These are phyloP conservation scores for Asarcornis scutulata DNA, from an alignment of 2,113 vertebrate species.

Conservation along the genomic window DNA sequence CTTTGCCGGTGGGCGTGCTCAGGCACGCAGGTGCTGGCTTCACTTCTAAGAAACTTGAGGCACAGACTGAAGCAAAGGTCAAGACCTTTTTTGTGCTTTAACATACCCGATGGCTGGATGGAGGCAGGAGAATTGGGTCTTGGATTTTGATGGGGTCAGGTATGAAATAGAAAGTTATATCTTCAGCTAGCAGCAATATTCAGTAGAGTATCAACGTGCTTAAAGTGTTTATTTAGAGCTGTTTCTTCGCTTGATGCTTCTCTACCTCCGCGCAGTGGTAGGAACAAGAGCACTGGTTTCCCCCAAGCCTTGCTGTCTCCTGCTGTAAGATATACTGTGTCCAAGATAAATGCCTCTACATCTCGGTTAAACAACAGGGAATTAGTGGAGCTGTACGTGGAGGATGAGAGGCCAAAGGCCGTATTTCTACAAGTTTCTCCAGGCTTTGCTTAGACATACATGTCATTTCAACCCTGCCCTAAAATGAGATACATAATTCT, in stretches of 20 bases:
- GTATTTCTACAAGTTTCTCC: constrained; percentile 5
- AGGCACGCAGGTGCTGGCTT: not conserved
- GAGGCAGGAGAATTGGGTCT: not conserved
- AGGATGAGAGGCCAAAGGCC: not conserved
- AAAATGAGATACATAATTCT: constrained; percentile 13
- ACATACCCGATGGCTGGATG: not conserved
- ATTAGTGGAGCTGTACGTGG: not conserved
- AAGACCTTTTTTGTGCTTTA: not conserved
- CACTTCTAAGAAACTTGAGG: not conserved
- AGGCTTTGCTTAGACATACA: constrained; percentile 38
- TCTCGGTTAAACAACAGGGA: constrained; percentile 24
- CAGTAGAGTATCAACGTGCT: not conserved
- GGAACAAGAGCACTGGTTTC: constrained; percentile 1
- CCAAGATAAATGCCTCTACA: constrained; percentile 32
- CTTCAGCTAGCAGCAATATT: not conserved
- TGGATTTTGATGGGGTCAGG: not conserved
- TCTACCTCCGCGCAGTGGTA: not conserved
- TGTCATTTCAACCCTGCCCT: constrained; percentile 23
- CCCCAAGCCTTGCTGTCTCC: constrained; percentile 43
- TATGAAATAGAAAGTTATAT: not conserved
- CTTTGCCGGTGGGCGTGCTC: not conserved
- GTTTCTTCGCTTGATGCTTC: not conserved
- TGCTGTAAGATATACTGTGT: constrained; percentile 34
- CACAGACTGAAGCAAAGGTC: not conserved
- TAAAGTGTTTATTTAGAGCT: not conserved